Evolutionary conservation across 2,888 invertebrate species (phyloP), one percentile per base, ranked within the genome.

Genomic region (Phyllotreta striolata): DNA sequence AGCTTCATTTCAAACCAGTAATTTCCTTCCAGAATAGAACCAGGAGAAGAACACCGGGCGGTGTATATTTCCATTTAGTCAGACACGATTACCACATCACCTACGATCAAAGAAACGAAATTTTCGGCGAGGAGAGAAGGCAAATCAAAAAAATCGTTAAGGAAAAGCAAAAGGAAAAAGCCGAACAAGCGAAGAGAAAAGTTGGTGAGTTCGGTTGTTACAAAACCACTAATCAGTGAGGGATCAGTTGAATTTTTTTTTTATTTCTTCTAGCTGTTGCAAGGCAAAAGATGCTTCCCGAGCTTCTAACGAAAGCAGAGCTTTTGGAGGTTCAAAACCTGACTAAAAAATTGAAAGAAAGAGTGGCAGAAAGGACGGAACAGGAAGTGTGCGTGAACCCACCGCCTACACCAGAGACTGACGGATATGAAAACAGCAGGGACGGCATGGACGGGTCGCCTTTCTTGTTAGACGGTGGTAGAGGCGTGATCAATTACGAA

Each of bases 31-130:
- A 90, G 89, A 92, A 93, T 81, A 90, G 91, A 51, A 86, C 86
- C 6, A 86, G 95, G 58, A 87, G 95, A 57, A 86, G 95, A 68
- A 95, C 95, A 4, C 89, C 95, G 0, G 95, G 95, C 8, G 95
- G 95, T 14, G 88, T 95, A 47, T 95, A 89, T 80, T 84, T 96
- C 46, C 91, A 89, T 78, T 83, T 95, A n/a, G 82, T 95, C 14
- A 91, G 92, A 79, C 86, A 88, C 66, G 88, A 91, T 70, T 84
- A 86, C 55, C 85, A 86, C 58, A 82, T 92, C 47, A 88, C 89
- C 0, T 84, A 85, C 69, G 88, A 87, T 68, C 87, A 89, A 81
- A 85, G 87, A 70, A 85, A 85, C 63, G 81, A 86, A 74, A 91
- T 93, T 74, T 92, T 93, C 78, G 83, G 79, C 5, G 88, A 89